Conservation (phyloP, 2,888 invertebrate species). For the Cynaeus angustus region DNA sequence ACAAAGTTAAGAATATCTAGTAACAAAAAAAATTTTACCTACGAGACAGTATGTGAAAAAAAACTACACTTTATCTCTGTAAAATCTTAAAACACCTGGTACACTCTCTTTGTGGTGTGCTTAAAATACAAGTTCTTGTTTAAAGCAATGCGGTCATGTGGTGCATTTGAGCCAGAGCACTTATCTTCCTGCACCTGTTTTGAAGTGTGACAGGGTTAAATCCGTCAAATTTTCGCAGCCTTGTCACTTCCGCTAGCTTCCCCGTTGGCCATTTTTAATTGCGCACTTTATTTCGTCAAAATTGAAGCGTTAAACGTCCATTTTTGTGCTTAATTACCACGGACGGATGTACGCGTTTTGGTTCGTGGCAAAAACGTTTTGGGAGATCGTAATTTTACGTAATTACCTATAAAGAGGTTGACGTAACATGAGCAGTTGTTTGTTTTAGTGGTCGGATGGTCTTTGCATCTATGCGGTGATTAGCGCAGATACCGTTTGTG, state of each 20-base stretch:
- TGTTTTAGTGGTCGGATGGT: constrained; percentile 56
- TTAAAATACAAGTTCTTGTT: no score
- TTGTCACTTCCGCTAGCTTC: background rate
- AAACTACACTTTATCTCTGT: no score
- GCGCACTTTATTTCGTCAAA: constrained; percentile 2
- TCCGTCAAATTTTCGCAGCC: constrained; percentile 3
- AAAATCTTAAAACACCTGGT: no score
- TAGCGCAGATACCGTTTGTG: constrained; percentile 42
- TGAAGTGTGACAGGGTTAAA: background rate
- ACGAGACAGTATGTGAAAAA: no score
- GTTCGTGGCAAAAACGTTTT: constrained; percentile 6
- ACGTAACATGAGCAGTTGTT: constrained; percentile 59
- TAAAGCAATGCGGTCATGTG: no score
- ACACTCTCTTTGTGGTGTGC: no score
- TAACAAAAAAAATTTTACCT: no score
- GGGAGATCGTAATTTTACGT: constrained; percentile 55
- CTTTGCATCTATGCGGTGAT: constrained; percentile 43
- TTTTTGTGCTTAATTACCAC: background rate
- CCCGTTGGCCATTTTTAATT: constrained; percentile 8
- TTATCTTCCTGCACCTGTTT: background rate
- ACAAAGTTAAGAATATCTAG: no score
- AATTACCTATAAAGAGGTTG: constrained; percentile 60
- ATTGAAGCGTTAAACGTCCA: constrained; percentile 2
- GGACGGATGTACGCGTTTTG: background rate
- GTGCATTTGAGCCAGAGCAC: no score